Evolutionary conservation across 1,140 invertebrate genomes (phyloP), one percentile per base, ranked within the genome.

Genomic region (Muscidifurax raptorellus): DNA sequence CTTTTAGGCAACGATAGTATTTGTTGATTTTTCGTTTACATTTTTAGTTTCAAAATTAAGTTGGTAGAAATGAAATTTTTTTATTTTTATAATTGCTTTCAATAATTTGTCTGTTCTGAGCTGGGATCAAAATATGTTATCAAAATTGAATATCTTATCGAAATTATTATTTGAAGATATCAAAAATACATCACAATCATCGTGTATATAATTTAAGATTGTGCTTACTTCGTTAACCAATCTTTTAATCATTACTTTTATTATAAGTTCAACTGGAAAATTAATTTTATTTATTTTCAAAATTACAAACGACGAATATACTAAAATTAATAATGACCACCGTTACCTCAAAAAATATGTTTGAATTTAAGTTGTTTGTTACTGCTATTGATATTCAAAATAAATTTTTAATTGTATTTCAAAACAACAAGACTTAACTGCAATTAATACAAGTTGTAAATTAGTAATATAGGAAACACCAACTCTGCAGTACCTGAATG

Each of bases 291-390:
- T n/a, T 47, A 47, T 59, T 40, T 40, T 40, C 36, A 0, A 18
- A 59, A 59, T 47, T 10, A 18, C 52, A 59, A 59, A 59, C 25
- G 25, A 12, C n/a, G n/a, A 69, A 10, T 5, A 12, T 66, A 27
- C 7, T 40, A 40, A 30, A 28, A 28, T 69, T 28, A 69, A 13
- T 28, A 12, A 85, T 84, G 84, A 85, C 86, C 82, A 82, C 76
- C 86, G 82, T 88, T 88, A 88, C 86, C 88, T 89, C 87, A 75
- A 72, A 82, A 83, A 79, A 74, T 64, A n/a, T 69, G 30, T 75
- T 83, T 15, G 6, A 6, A 59, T 59, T 25, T 40, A 80, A 78
- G 32, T 80, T 83, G 47, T 64, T 75, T 66, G 44, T 75, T 80
- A 47, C 18, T 72, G 15, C 10, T 64, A n/a, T 79, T 47, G 75